phyloP scores from a whole-genome alignment of 2,888 invertebrate genomes.

The Chaetogeoica ovagalla region DNA sequence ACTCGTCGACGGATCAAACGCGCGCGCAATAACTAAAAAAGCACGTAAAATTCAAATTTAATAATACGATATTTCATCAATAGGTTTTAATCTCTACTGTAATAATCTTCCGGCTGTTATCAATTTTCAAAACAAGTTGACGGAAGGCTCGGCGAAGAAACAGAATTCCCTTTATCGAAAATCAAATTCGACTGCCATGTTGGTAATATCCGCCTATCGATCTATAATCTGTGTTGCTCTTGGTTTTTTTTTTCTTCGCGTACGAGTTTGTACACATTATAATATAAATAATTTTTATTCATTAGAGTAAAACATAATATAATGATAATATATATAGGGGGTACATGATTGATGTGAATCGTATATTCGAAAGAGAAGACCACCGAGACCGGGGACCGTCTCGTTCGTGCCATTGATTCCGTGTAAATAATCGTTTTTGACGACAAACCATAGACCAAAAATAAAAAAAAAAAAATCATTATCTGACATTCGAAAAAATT shows the following conservation, averaged over 20 bases:
- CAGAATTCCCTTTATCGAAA: slow-evolving; percentile 4
- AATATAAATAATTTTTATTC: not conserved
- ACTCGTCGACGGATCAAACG: too few species aligned
- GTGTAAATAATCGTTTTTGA: not conserved
- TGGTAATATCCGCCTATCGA: slow-evolving; percentile 43
- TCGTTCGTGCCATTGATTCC: not conserved
- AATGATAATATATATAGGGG: too few species aligned
- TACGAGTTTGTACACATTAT: too few species aligned
- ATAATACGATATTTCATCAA: too few species aligned
- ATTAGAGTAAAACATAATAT: not conserved
- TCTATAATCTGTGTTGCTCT: not conserved
- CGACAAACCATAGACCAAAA: too few species aligned
- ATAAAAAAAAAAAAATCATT: not conserved
- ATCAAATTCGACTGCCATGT: slow-evolving; percentile 21
- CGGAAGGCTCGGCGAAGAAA: not conserved
- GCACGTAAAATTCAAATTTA: too few species aligned
- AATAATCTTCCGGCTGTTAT: not conserved
- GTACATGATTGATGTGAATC: not conserved
- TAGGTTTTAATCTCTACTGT: too few species aligned
- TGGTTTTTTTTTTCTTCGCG: not conserved
- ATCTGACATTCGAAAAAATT: slow-evolving; percentile 28
- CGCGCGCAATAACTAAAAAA: too few species aligned
- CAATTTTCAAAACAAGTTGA: not conserved
- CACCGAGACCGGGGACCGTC: not conserved
- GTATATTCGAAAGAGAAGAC: not conserved